These are phyloP conservation scores for Branchellion lobata DNA, from an alignment of 2,888 invertebrate species.

Conservation along the genomic window DNA sequence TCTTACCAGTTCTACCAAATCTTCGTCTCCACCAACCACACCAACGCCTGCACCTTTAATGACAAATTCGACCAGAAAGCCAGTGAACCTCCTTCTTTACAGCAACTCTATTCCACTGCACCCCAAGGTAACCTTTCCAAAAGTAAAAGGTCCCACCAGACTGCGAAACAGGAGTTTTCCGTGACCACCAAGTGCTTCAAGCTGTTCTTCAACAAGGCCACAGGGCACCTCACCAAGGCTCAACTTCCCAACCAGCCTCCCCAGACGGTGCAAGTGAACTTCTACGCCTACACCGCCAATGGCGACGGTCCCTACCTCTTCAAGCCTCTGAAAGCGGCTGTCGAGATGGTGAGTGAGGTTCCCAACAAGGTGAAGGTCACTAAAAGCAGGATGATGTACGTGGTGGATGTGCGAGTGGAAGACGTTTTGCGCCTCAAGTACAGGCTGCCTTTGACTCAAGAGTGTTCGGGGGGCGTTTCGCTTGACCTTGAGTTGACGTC, in stretches of 20 bases:
- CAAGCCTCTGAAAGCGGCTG: slow-evolving; percentile 56
- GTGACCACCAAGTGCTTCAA: neutral
- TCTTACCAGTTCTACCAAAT: slow-evolving; percentile 1
- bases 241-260: neutral
- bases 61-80: too few relatives aligned
- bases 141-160: neutral
- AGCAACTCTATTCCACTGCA: too few relatives aligned
- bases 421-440: neutral
- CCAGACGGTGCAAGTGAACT: slow-evolving; percentile 61
- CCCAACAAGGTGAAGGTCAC: neutral
- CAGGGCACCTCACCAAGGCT: neutral
- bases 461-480: slow-evolving; percentile 23
- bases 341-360: slow-evolving; percentile 38
- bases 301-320: slow-evolving; percentile 61
- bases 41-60: neutral
- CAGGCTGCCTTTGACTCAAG: neutral
- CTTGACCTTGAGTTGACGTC: slow-evolving; percentile 50
- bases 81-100: too few relatives aligned
- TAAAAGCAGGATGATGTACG: neutral
- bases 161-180: neutral
- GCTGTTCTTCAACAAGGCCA: neutral
- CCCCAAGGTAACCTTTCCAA: neutral
- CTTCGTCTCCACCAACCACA: neutral
- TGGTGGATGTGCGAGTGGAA: neutral
- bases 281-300: slow-evolving; percentile 80